phyloP scores from a whole-genome alignment of 2,888 invertebrate species.

The Philonicus albiceps region DNA sequence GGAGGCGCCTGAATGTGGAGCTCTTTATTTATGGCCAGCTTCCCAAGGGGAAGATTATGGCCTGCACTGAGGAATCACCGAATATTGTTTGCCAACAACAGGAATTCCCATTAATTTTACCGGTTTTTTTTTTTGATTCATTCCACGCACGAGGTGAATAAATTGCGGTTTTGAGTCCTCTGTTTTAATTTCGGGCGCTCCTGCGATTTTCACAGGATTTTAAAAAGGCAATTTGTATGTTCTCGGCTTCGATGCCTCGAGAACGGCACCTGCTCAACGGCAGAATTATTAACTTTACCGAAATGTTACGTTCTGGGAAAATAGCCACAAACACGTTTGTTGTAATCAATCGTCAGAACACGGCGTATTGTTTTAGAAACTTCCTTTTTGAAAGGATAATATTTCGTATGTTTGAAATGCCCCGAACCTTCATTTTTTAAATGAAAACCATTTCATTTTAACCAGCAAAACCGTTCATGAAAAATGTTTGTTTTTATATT shows the following conservation, averaged over 20 bases:
- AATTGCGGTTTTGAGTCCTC: background rate
- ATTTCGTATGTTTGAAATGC: no score
- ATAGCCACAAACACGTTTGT: background rate
- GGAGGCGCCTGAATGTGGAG: background rate
- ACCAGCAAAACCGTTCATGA: no score
- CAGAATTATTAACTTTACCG: background rate
- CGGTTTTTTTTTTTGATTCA: background rate
- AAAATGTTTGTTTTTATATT: no score
- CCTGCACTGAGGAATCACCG: background rate
- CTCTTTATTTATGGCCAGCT: background rate
- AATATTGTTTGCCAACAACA: slow-evolving; percentile 3
- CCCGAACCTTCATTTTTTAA: no score
- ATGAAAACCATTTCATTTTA: no score
- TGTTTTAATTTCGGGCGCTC: background rate
- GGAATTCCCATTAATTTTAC: background rate
- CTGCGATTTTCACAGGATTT: background rate
- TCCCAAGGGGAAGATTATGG: background rate
- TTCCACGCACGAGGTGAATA: background rate
- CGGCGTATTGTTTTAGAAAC: background rate
- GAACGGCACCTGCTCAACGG: background rate
- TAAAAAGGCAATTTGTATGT: background rate
- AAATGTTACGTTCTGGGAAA: background rate
- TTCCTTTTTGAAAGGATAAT: no score
- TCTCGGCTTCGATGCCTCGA: background rate
- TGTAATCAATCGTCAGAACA: background rate